phyloP scores from a whole-genome alignment of 2,113 vertebrate species.

The Sarotherodon lohbergeri region DNA sequence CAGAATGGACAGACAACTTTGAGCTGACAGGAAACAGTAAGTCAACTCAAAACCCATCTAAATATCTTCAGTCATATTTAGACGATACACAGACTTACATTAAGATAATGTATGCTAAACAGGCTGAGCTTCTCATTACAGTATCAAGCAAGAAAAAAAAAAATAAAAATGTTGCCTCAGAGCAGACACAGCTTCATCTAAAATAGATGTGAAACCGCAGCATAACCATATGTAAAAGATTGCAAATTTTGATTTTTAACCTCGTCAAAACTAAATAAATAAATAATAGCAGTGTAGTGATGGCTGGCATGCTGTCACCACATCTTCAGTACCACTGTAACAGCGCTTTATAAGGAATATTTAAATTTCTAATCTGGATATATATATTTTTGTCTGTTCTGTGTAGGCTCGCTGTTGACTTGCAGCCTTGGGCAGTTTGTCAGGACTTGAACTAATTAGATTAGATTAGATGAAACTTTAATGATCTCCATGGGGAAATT shows the following conservation, averaged over 20 bases:
- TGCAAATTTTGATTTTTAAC: not conserved
- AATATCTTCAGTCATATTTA: not conserved
- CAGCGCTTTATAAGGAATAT: not conserved
- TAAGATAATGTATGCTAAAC: not conserved
- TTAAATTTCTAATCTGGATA: not conserved
- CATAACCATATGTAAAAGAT: not conserved
- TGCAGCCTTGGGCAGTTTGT: conserved; percentile 14
- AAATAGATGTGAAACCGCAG: not conserved
- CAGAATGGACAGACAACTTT: not conserved
- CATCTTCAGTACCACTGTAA: not conserved
- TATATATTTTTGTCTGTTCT: not conserved
- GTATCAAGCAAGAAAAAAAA: not conserved
- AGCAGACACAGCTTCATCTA: not conserved
- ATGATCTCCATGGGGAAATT: conserved; percentile 55
- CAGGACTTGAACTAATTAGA: conserved; percentile 55
- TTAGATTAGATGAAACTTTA: conserved; percentile 64
- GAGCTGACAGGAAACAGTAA: not conserved
- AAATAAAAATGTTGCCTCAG: not conserved
- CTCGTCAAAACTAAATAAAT: not conserved
- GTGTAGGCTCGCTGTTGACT: not conserved
- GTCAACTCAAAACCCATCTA: not conserved
- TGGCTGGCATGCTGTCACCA: not conserved
- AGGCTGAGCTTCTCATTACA: not conserved
- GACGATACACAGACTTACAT: not conserved
- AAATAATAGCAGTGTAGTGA: not conserved